Conservation (phyloP, 2,888 invertebrate genomes). For the Drosophila atripex region DNA sequence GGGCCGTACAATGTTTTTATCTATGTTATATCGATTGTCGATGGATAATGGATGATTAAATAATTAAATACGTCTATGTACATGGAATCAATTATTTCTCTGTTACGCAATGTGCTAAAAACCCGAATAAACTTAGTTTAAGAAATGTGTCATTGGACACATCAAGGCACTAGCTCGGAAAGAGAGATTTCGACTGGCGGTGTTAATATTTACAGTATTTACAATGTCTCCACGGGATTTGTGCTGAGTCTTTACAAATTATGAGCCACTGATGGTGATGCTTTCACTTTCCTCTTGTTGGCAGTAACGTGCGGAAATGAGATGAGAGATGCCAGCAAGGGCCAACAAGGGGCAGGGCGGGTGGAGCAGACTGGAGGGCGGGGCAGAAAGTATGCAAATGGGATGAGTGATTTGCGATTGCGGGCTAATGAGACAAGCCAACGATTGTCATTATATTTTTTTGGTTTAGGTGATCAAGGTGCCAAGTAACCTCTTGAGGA, state of each 20-base stretch:
- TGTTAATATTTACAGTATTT: slow-evolving; percentile 59
- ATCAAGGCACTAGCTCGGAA: neutral
- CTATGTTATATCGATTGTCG: slow-evolving; percentile 34
- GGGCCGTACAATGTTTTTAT: slow-evolving; percentile 24
- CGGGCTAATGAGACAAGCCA: slow-evolving; percentile 31
- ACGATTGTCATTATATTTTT: slow-evolving; percentile 21
- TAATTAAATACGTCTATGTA: slow-evolving; percentile 33
- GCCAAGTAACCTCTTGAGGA: slow-evolving; percentile 7
- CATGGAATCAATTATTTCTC: slow-evolving; percentile 34
- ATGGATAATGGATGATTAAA: slow-evolving; percentile 32
- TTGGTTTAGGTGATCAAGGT: slow-evolving; percentile 11
- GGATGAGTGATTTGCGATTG: slow-evolving; percentile 38
- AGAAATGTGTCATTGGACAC: slow-evolving; percentile 40
- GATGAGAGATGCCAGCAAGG: slow-evolving; percentile 18
- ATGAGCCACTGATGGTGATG: slow-evolving; percentile 51
- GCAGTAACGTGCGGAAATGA: slow-evolving; percentile 54
- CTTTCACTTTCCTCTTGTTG: slow-evolving; percentile 72
- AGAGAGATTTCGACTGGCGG: slow-evolving; percentile 23
- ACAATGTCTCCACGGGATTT: slow-evolving; percentile 44
- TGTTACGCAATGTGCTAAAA: slow-evolving; percentile 47
- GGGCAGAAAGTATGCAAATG: slow-evolving; percentile 22
- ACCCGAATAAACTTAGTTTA: slow-evolving; percentile 34
- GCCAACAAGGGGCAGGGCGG: slow-evolving; percentile 1
- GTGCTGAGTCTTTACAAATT: slow-evolving; percentile 32
- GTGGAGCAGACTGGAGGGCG: slow-evolving; percentile 3